These are phyloP conservation scores for Prietella phreatophila DNA, from an alignment of 2,113 vertebrate species.

Conservation along the genomic window DNA sequence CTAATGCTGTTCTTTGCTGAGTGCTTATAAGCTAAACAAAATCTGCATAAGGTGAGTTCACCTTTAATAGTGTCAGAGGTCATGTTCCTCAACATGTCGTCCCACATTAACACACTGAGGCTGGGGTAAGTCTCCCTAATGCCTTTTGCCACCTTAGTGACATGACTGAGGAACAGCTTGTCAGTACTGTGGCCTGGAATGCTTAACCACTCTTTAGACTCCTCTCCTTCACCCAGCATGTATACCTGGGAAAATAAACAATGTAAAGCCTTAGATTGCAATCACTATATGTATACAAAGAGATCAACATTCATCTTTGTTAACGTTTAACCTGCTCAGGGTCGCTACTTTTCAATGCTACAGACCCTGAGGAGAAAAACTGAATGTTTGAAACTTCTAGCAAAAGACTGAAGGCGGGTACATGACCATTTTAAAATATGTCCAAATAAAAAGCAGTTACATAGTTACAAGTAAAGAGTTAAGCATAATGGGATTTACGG, in stretches of 20 bases:
- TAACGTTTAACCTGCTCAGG: not conserved
- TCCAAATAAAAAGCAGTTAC: not conserved
- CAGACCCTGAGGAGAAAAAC: not conserved
- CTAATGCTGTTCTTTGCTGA: not conserved
- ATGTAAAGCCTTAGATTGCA: not conserved
- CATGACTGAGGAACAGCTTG: conserved; percentile 83
- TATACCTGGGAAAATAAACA: conserved; percentile 77
- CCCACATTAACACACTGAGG: conserved; percentile 85
- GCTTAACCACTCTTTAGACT: conserved; percentile 82
- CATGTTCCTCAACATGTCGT: conserved; percentile 90
- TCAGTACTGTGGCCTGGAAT: conserved; percentile 68
- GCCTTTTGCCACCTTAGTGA: conserved; percentile 78
- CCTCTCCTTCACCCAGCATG: conserved; percentile 84
- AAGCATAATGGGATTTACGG: not conserved
- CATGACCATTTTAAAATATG: not conserved
- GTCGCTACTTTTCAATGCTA: not conserved
- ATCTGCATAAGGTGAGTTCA: conserved; percentile 45
- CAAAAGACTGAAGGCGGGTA: not conserved
- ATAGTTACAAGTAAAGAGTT: not conserved
- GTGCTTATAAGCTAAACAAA: not conserved
- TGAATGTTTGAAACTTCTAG: not conserved
- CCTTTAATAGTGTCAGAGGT: conserved; percentile 79
- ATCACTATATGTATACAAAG: not conserved
- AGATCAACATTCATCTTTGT: not conserved
- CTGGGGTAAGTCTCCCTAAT: conserved; percentile 71